A percentile compares a stretch with the other conserved stretches of the same genome.
Conservation (phyloP, 2,888 invertebrate species). For the Eristalis arbustorum region DNA sequence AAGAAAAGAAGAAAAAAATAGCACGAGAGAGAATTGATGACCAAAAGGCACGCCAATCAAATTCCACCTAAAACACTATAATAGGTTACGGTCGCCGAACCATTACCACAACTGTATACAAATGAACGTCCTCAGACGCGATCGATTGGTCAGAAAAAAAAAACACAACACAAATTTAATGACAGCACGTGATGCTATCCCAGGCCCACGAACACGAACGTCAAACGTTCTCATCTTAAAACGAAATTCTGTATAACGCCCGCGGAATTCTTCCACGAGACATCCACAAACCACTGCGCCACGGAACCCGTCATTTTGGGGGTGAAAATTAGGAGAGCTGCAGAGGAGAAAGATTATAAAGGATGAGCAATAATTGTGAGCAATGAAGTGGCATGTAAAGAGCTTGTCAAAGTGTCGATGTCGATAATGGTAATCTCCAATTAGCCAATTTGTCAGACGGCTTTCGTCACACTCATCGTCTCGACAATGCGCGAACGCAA, state of each 20-base stretch:
- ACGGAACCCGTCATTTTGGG: neutral
- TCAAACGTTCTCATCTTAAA: neutral
- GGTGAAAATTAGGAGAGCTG: neutral
- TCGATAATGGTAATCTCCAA: slow-evolving; percentile 65
- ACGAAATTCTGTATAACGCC: slow-evolving; percentile 27
- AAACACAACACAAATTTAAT: neutral
- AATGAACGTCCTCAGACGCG: slow-evolving; percentile 41
- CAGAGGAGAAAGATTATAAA: neutral
- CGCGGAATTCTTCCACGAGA: neutral
- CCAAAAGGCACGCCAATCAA: slow-evolving; percentile 15
- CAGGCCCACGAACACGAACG: slow-evolving; percentile 19
- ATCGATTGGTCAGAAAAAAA: neutral
- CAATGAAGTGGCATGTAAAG: neutral
- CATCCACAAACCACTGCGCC: neutral
- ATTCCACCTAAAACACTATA: slow-evolving; percentile 35
- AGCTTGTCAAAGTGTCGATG: neutral
- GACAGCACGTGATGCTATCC: slow-evolving; percentile 55
- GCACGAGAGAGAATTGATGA: neutral
- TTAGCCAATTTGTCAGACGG: slow-evolving; percentile 66
- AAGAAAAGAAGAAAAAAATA: neutral
- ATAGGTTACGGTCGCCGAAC: slow-evolving; percentile 19
- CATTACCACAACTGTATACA: slow-evolving; percentile 37
- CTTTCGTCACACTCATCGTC: slow-evolving; percentile 45
- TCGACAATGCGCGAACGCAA: slow-evolving; percentile 28
- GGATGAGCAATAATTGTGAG: neutral